Conservation (phyloP, 1,140 invertebrate genomes). For the Drosophila kanapiae region DNA sequence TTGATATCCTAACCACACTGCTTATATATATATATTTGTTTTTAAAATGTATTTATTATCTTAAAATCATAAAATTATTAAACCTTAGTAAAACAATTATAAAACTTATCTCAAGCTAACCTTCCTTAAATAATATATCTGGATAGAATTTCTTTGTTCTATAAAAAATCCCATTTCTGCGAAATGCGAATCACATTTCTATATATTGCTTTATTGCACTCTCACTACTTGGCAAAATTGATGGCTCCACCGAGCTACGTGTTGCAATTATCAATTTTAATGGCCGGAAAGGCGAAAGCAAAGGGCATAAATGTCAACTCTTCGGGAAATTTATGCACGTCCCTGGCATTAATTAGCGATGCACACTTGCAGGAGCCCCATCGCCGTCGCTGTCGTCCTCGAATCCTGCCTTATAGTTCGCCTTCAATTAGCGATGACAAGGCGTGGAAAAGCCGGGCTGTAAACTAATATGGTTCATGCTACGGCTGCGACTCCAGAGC, state of each 20-base stretch:
- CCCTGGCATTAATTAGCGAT: conserved; percentile 73
- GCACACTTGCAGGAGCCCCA: conserved; percentile 51
- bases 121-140: no score
- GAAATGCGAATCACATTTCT: conserved; percentile 26
- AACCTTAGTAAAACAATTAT: neutral
- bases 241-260: conserved; percentile 55
- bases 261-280: conserved; percentile 80
- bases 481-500: neutral
- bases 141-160: neutral
- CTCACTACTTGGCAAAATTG: conserved; percentile 22
- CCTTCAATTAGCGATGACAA: conserved; percentile 54
- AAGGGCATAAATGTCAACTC: conserved; percentile 75
- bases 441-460: neutral
- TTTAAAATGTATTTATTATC: no score
- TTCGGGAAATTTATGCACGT: conserved; percentile 79
- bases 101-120: neutral
- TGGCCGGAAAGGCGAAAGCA: conserved; percentile 42
- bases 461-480: conserved; percentile 66
- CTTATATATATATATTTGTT: no score
- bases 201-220: conserved; percentile 28
- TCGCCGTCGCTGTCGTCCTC: neutral
- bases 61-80: neutral
- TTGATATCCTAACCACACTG: no score
- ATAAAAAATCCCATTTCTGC: neutral
- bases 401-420: conserved; percentile 31